Percentiles rank a stretch among this genome's conserved stretches.
Evolutionary conservation across 2,888 invertebrate species (phyloP).

Genomic region (Palloptera scutellata): DNA sequence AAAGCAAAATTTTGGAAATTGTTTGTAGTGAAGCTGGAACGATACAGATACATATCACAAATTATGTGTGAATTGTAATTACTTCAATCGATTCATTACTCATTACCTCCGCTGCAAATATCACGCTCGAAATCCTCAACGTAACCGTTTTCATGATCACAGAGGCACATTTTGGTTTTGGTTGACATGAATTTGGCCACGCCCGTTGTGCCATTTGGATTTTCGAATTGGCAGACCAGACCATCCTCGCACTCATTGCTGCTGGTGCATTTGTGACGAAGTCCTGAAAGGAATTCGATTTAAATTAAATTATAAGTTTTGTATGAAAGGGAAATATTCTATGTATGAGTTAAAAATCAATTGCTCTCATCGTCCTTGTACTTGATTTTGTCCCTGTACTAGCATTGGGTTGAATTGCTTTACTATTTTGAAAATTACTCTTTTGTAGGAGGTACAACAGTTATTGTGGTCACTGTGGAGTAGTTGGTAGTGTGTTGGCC

Average conservation of each 20-base stretch:
- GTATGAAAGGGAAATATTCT: no score
- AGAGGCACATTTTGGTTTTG: constrained; percentile 69
- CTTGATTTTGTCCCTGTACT: no score
- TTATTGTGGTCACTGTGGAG: no score
- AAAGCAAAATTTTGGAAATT: constrained; percentile 49
- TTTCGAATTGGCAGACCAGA: constrained; percentile 69
- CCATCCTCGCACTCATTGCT: constrained; percentile 73
- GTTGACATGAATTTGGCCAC: constrained; percentile 62
- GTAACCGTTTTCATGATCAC: constrained; percentile 71
- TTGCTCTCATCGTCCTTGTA: no score
- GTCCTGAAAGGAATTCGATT: constrained; percentile 43
- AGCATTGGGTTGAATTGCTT: no score
- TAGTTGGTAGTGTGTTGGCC: no score
- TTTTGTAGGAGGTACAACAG: no score
- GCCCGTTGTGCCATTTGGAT: constrained; percentile 66
- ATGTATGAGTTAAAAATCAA: no score
- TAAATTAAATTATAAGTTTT: no score
- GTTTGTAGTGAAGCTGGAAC: constrained; percentile 49
- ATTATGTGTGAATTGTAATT: not conserved
- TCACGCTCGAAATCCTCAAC: constrained; percentile 69
- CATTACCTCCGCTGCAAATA: constrained; percentile 69
- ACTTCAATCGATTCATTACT: not conserved
- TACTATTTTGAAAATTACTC: no score
- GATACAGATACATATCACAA: constrained; percentile 9
- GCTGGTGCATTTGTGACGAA: constrained; percentile 69